Evolutionary conservation across 1,140 invertebrate genomes (phyloP).

Genomic region (Wiebesia pumilae): DNA sequence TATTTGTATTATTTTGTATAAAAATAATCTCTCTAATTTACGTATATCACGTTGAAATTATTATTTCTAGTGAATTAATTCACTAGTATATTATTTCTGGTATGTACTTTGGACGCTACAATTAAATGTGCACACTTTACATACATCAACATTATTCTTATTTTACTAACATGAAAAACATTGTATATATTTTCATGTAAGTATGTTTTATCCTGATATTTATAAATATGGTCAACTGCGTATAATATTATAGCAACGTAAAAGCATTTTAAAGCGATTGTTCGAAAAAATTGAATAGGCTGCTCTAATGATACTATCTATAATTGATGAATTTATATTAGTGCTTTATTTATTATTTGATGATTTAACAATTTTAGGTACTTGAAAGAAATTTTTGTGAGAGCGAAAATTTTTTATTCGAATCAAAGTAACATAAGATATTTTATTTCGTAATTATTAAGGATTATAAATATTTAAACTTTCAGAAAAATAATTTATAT

Average conservation of each 20-base stretch:
- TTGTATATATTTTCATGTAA: not conserved
- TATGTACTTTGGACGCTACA: not conserved
- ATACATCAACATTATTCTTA: too few species aligned
- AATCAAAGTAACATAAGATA: too few species aligned
- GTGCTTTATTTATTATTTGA: too few species aligned
- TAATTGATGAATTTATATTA: not conserved
- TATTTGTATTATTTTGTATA: too few species aligned
- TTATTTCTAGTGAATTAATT: too few species aligned
- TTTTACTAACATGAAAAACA: not conserved
- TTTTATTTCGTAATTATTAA: too few species aligned
- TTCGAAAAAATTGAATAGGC: not conserved
- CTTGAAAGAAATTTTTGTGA: too few species aligned
- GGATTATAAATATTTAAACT: not conserved
- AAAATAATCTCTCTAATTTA: too few species aligned
- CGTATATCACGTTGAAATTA: too few species aligned
- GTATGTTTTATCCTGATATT: not conserved
- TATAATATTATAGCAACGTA: not conserved
- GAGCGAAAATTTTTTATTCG: too few species aligned
- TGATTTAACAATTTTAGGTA: too few species aligned
- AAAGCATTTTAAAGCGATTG: not conserved
- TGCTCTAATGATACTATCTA: not conserved
- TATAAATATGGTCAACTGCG: not conserved
- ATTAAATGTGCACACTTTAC: not conserved
- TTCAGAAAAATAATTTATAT: not conserved
- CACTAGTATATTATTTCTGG: too few species aligned